Base-by-base conservation (phyloP, 2,888 invertebrate species). In the Volucella inflata region DNA sequence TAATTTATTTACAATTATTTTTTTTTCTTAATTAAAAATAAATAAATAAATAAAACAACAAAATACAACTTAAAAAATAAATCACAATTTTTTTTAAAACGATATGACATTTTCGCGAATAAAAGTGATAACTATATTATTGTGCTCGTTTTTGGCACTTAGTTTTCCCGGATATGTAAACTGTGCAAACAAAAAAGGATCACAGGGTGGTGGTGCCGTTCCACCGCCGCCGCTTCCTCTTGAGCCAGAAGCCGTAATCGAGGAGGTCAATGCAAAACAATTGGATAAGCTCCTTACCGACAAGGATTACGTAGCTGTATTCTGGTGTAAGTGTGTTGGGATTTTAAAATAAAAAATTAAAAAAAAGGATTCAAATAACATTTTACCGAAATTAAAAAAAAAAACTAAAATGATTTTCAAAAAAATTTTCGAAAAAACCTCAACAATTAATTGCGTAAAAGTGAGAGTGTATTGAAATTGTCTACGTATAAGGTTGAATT, bases 251-350 rank as follows among this genome's bases (percentile, higher is more conserved):
- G 95, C 97, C 92, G 95, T 96, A 93, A 97, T 97, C 94, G 97
- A 97, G 93, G 97, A 97, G 94, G 97, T 97, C 94, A 97, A 96
- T 93, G 95, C 96, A 92, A 97, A 97, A 93, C 97, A 97, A 93
- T 95, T 97, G 93, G 97, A 97, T 92, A 95, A 96, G 92, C 94
- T 97, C 90, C 95, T 98, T 92, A 95, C 95, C 93, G 97, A 97
- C 90, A 97, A 97, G 95, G 97, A 97, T 94, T 97, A 96, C 94
- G 97, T 98, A 93, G 97, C 97, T 92, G 97, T 97, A 93, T 97
- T 96, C 94, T 98, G 97, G 97, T 98, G 97, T 98, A 96, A 97
- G 97, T 97, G 94, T 38, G 36, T 36, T 30, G 30, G 30, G 30
- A 30, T 30, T 30, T 30, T 6, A 30, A 30, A 30, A 30, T 0